phyloP scores from a whole-genome alignment of 1,140 invertebrate genomes.

The Diorhabda sublineata region DNA sequence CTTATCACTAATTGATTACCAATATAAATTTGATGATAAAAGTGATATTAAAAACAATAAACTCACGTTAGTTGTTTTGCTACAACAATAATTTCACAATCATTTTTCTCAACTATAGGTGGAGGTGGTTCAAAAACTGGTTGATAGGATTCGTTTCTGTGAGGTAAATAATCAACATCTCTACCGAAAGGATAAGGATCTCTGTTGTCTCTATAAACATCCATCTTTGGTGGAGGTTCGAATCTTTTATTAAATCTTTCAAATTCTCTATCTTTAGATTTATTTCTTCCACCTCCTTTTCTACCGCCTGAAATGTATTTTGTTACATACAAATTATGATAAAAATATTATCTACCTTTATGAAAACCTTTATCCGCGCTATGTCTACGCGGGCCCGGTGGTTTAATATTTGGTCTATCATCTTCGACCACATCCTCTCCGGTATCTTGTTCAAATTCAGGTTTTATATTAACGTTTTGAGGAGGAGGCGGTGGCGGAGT shows the following conservation, averaged over 20 bases:
- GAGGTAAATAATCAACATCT: constrained; percentile 19
- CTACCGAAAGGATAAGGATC: constrained; percentile 15
- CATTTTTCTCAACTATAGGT: constrained; percentile 53
- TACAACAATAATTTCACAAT: constrained; percentile 84
- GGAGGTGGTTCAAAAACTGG: constrained; percentile 19
- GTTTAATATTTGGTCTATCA: constrained; percentile 23
- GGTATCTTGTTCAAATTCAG: constrained; percentile 20
- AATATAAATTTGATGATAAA: not conserved
- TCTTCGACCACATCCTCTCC: constrained; percentile 23
- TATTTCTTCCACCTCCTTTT: constrained; percentile 12
- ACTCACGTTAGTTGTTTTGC: constrained; percentile 75
- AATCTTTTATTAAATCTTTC: constrained; percentile 15
- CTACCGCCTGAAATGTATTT: constrained; percentile 6
- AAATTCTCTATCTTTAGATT: constrained; percentile 8
- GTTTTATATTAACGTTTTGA: constrained; percentile 7
- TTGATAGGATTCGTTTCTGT: constrained; percentile 7
- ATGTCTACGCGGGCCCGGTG: constrained; percentile 20
- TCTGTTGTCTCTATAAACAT: constrained; percentile 4
- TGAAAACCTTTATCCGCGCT: constrained; percentile 10
- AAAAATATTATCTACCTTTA: not conserved
- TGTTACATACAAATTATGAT: not conserved
- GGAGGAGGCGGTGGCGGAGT: constrained; percentile 13
- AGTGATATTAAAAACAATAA: constrained; percentile 5
- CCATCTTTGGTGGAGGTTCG: constrained; percentile 12
- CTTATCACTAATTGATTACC: not conserved